phyloP scores from a whole-genome alignment of 2,113 vertebrate species.

The Neolamprologus fasciatus region DNA sequence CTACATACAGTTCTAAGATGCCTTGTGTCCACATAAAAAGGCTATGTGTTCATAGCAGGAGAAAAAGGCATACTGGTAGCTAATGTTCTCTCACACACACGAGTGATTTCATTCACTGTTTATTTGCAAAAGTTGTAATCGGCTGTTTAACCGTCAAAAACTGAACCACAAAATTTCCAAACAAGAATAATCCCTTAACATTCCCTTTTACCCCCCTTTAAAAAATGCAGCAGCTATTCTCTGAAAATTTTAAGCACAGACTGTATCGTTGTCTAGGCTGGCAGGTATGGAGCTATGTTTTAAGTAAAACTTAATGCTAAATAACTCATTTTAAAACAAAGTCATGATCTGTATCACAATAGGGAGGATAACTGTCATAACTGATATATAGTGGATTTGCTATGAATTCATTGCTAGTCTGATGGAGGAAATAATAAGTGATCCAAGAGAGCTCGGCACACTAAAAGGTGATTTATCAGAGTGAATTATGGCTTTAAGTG shows the following conservation, averaged over 20 bases:
- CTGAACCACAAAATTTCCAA: not conserved
- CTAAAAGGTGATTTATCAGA: not conserved
- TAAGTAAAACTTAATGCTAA: not conserved
- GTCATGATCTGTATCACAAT: not conserved
- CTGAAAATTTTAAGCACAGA: not conserved
- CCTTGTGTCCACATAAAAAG: not conserved
- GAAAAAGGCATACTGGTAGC: slow-evolving; percentile 35
- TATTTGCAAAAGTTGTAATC: not conserved
- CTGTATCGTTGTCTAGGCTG: not conserved
- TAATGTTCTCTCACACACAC: not conserved
- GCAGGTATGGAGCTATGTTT: not conserved
- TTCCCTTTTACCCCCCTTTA: not conserved
- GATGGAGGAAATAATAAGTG: not conserved
- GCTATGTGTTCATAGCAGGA: not conserved
- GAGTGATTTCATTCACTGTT: not conserved
- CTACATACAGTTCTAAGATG: not conserved
- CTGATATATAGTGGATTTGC: not conserved
- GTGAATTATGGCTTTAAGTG: slow-evolving; percentile 34
- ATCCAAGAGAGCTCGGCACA: not conserved
- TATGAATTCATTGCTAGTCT: not conserved
- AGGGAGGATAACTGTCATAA: not conserved
- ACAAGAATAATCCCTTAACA: not conserved
- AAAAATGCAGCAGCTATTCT: slow-evolving; percentile 12
- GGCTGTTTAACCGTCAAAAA: not conserved
- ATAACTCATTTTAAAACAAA: not conserved